Percentiles rank a stretch among this genome's conserved stretches.
Conservation (phyloP, 2,888 invertebrate genomes). For the Prenolepis imparis region DNA sequence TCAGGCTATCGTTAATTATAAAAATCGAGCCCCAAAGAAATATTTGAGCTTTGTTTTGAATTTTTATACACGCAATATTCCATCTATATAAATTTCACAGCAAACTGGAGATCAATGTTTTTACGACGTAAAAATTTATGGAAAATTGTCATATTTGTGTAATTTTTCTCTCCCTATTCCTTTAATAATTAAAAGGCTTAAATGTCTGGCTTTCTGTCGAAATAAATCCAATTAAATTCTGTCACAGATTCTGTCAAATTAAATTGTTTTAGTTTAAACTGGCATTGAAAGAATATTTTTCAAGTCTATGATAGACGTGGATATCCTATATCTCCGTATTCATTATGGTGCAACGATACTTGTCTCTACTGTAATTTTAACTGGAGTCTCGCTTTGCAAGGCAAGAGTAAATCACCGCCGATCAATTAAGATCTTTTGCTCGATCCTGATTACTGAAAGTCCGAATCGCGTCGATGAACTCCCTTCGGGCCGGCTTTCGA, state of each 20-base stretch:
- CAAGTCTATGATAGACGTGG: background rate
- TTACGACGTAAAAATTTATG: too few relatives aligned
- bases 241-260: too few relatives aligned
- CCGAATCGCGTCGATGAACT: conserved; percentile 58
- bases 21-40: conserved; percentile 15
- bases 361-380: conserved; percentile 20
- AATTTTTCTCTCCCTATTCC: too few relatives aligned
- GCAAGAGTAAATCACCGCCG: conserved; percentile 49
- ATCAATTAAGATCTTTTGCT: conserved; percentile 71
- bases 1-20: conserved; percentile 36
- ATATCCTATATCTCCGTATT: conserved; percentile 1
- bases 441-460: conserved; percentile 74
- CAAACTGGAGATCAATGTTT: too few relatives aligned
- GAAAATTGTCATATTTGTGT: too few relatives aligned
- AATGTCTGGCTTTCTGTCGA: background rate
- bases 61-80: too few relatives aligned
- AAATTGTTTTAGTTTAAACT: too few relatives aligned
- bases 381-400: background rate
- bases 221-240: conserved; percentile 3
- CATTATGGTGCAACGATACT: conserved; percentile 27
- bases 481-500: conserved; percentile 54
- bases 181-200: background rate
- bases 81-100: too few relatives aligned
- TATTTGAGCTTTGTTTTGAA: background rate
- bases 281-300: too few relatives aligned